Evolutionary conservation across 2,113 vertebrate species (phyloP).

Genomic region (Holacanthus passer): DNA sequence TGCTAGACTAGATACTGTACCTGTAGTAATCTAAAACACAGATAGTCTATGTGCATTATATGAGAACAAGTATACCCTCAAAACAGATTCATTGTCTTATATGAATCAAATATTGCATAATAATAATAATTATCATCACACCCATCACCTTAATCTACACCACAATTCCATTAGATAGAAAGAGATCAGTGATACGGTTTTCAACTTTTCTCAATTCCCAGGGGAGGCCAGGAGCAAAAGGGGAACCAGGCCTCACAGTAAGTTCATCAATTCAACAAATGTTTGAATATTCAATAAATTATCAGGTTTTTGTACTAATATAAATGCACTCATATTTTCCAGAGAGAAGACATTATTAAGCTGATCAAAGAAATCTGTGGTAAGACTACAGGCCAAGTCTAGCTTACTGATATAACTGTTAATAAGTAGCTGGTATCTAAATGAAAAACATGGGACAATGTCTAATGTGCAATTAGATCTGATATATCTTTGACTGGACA

Average conservation of each 20-base stretch:
- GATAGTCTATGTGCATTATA: no score
- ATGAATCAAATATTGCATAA: neutral
- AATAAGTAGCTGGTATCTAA: neutral
- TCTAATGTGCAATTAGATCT: neutral
- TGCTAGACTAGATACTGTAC: no score
- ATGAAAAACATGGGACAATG: neutral
- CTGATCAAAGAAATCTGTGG: conserved; percentile 94
- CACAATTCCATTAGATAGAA: neutral
- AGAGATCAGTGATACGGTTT: neutral
- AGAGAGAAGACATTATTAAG: conserved; percentile 93
- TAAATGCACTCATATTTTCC: conserved; percentile 46
- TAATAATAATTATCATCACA: neutral
- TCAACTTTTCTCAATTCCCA: conserved; percentile 61
- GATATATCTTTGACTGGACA: neutral
- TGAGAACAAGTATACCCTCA: neutral
- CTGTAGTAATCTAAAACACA: no score
- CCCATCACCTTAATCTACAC: neutral
- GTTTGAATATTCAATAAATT: neutral
- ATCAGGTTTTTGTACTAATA: neutral
- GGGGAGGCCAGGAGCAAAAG: conserved; percentile 88
- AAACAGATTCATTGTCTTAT: neutral
- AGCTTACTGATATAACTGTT: neutral
- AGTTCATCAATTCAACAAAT: conserved; percentile 57
- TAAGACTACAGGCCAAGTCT: conserved; percentile 73
- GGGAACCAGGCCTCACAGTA: conserved; percentile 90